Percentiles rank a stretch among this genome's conserved stretches.
Evolutionary conservation across 2,888 invertebrate species (phyloP).

Genomic region (Entomobrya proxima): DNA sequence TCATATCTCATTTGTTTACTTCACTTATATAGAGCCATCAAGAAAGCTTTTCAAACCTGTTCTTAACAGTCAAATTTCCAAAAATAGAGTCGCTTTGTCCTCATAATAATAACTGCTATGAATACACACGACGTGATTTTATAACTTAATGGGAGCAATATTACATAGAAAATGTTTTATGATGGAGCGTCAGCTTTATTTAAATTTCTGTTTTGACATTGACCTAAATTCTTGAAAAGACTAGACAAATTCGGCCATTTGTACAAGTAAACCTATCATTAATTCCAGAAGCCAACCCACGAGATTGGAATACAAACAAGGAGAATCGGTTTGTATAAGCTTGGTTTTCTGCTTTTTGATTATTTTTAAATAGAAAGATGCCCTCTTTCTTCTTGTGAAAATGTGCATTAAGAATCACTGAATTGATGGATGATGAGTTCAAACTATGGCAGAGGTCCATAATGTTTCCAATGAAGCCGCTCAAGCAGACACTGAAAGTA

Average conservation of each 20-base stretch:
- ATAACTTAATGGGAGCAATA: neutral
- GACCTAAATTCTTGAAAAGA: neutral
- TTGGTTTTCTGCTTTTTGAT: neutral
- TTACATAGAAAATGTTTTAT: neutral
- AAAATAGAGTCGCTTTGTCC: no score
- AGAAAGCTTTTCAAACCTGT: no score
- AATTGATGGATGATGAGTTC: no score
- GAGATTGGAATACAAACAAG: neutral
- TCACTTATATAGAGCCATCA: no score
- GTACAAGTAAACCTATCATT: neutral
- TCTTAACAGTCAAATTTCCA: no score
- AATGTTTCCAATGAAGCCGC: no score
- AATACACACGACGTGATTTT: slow-evolving; percentile 9
- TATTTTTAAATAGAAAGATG: no score
- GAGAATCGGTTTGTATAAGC: neutral
- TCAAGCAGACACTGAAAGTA: no score
- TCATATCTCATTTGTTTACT: no score
- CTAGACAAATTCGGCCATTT: neutral
- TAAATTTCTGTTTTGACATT: neutral
- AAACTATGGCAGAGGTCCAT: no score
- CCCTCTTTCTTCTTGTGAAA: no score
- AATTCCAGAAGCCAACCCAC: neutral
- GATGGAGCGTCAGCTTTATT: neutral
- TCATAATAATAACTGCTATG: neutral
- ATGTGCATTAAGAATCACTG: no score